Percentiles rank a stretch among this genome's conserved stretches.
phyloP scores from a whole-genome alignment of 2,888 invertebrate genomes.

The Pilophorus perplexus region DNA sequence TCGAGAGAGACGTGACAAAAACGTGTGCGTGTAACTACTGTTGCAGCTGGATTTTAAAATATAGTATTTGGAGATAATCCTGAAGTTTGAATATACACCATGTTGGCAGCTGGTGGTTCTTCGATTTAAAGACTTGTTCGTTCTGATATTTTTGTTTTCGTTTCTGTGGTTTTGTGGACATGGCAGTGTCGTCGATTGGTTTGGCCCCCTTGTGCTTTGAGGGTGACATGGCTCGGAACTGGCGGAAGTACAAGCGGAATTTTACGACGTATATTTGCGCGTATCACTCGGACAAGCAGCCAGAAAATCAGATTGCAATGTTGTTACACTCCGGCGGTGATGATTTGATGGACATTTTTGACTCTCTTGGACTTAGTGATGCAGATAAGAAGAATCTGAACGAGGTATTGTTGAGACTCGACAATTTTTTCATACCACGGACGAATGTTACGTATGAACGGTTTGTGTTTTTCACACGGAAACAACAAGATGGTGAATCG shows the following conservation, averaged over 20 bases:
- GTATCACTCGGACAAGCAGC: not conserved
- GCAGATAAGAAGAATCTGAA: not conserved
- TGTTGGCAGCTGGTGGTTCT: too few relatives aligned
- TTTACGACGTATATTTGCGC: not conserved
- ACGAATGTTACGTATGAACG: conserved; percentile 16
- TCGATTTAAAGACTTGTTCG: too few relatives aligned
- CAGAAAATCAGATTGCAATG: conserved; percentile 6
- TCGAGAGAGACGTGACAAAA: too few relatives aligned
- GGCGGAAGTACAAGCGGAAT: conserved; percentile 12
- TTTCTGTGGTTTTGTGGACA: too few relatives aligned
- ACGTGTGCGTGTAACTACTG: too few relatives aligned
- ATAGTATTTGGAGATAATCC: too few relatives aligned
- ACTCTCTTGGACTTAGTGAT: conserved; percentile 2
- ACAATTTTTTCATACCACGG: conserved; percentile 1
- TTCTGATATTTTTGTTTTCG: too few relatives aligned
- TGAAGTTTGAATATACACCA: too few relatives aligned
- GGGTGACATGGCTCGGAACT: conserved; percentile 3
- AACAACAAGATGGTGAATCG: conserved; percentile 22
- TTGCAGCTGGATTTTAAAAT: too few relatives aligned
- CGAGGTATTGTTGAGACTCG: not conserved
- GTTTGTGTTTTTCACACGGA: conserved; percentile 19
- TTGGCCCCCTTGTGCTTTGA: not conserved
- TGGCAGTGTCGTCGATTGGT: too few relatives aligned
- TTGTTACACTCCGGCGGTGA: not conserved
- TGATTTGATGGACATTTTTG: conserved; percentile 10